Evolutionary conservation across 2,888 invertebrate genomes (phyloP), one percentile per base, ranked within the genome.

Genomic region (Chromoteleia sp.): DNA sequence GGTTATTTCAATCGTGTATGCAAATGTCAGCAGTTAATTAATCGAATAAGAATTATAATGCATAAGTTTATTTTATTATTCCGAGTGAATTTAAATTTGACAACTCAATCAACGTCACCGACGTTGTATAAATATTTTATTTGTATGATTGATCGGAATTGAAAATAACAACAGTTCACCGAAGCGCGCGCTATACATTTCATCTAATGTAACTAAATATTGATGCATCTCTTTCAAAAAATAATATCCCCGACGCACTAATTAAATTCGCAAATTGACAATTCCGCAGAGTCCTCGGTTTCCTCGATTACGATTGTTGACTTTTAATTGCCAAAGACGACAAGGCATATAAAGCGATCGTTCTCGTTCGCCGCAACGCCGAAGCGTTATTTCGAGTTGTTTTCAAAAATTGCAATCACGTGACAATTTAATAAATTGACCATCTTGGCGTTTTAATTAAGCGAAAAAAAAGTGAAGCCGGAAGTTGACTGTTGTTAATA

Each of bases 261-360:
- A 56, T 56, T 56, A 56, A 15, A 15, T 19, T n/a, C 54, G n/a
- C 19, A 56, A 36, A 56, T 56, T 17, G 36, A 33, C 54, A 56
- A 39, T 17, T 33, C 4, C 36, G 30, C 10, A 30, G 30, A 52
- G 52, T 56, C 4, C 39, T 39, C 39, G 0, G 36, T 39, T 39
- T 17, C 5, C 25, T 39, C 14, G 54, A 56, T 36, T 36, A 12
- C 19, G 12, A 36, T 56, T 56, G 54, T 56, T 56, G 54, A 19
- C 39, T 58, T 58, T 58, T 58, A 39, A 58, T 58, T 58, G n/a
- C 12, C 39, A 39, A 39, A 21, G 21, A 39, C 39, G 8, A 58
- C 21, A 39, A 6, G 7, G 7, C 54, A 4, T 17, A 7, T 56
- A 56, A 19, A 36, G 5, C 12, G 17, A 33, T 33, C 0, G 30